phyloP scores from a whole-genome alignment of 2,113 vertebrate genomes.

The Mugil cephalus region DNA sequence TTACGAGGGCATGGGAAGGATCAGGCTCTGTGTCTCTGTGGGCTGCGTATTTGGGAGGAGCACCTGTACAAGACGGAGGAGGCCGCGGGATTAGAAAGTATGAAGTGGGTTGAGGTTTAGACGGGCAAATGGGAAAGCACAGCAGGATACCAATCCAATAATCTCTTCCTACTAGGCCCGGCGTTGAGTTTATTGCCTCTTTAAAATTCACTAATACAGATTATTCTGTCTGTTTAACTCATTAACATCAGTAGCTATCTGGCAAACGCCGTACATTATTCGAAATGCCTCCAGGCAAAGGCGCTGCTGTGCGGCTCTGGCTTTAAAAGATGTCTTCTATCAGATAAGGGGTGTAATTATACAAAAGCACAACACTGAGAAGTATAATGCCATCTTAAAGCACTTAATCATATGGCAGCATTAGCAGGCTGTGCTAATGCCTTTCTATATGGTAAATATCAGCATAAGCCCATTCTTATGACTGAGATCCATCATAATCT shows the following conservation, averaged over 20 bases:
- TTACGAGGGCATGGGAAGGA: slow-evolving; percentile 5
- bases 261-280: slow-evolving; percentile 51
- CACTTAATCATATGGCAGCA: slow-evolving; percentile 43
- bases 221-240: slow-evolving; percentile 75
- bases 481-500: slow-evolving; percentile 44
- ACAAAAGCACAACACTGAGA: slow-evolving; percentile 55
- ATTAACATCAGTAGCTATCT: slow-evolving; percentile 75
- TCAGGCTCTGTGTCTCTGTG: slow-evolving; percentile 14
- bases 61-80: slow-evolving; percentile 42
- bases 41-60: slow-evolving; percentile 18
- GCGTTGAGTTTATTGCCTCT: slow-evolving; percentile 63
- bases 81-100: slow-evolving; percentile 32
- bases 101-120: slow-evolving; percentile 43
- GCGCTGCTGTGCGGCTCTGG: slow-evolving; percentile 29
- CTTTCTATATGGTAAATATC: slow-evolving; percentile 47
- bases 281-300: slow-evolving; percentile 47
- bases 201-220: slow-evolving; percentile 76
- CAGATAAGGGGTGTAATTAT: slow-evolving; percentile 60
- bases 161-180: slow-evolving; percentile 51
- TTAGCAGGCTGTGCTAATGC: slow-evolving; percentile 38
- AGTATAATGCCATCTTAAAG: slow-evolving; percentile 58
- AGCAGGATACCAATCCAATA: slow-evolving; percentile 70
- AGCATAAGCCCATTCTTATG: slow-evolving; percentile 49
- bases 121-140: slow-evolving; percentile 44
- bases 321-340: slow-evolving; percentile 53